Evolutionary conservation across 1,140 invertebrate genomes (phyloP), one percentile per base, ranked within the genome.

Genomic region (Samia ricini): DNA sequence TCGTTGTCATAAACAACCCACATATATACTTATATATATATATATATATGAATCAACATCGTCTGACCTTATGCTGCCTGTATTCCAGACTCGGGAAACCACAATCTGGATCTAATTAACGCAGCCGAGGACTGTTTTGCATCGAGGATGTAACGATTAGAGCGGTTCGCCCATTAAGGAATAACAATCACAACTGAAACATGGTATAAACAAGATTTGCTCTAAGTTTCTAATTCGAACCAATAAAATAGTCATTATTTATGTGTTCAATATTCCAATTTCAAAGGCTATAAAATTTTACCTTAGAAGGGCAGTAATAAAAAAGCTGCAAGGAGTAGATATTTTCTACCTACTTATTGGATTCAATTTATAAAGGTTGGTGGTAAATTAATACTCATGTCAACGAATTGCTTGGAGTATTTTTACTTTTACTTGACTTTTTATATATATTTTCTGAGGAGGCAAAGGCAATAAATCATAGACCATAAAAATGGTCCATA

Each of bases 121-220:
- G 74, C 71, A 69, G 42, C 50, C 57, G 61, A 65, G 51, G 57
- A 72, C 59, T 65, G 62, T 55, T n/a, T 60, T 29, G 54, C 65
- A 65, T 66, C 61, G 69, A 79, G 78, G 81, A 87, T 85, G 84
- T 85, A 72, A 71, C 79, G 81, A 85, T 87, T 85, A 82, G 64
- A 81, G 54, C 76, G 33, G 21, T 56, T 61, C 56, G 61, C 74
- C 84, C 66, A 75, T 81, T 87, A 85, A 77, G 83, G 83, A 79
- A 72, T 79, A 86, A 85, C 84, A 87, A 87, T 86, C 79, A 86
- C 80, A 81, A 77, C 57, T 71, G 63, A 61, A 76, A 79, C 68
- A 74, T 65, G 68, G 64, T 68, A 76, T 79, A 75, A 64, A 61
- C 69, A 62, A 81, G 83, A 81, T 83, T 82, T 78, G 65, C 63